These are phyloP conservation scores for Diplosoma virens DNA, from an alignment of 23 tunicate species.

Conservation along the genomic window DNA sequence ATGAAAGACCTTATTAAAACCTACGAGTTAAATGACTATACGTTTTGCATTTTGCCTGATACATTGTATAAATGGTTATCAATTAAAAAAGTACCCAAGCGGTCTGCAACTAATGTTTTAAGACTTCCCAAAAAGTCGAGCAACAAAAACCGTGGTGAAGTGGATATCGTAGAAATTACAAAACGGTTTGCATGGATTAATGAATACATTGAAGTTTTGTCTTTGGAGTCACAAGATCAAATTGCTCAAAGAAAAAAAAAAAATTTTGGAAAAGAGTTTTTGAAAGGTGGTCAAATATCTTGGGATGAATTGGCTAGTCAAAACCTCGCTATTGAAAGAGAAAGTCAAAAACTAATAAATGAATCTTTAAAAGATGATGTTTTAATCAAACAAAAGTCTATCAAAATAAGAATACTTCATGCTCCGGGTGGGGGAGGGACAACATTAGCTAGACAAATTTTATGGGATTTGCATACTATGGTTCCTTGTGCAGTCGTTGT, in stretches of 20 bases:
- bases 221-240: slow-evolving; percentile 1
- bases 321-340: slow-evolving; percentile 26
- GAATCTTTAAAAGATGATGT: slow-evolving; percentile 1
- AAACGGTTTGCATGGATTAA: slow-evolving; percentile 4
- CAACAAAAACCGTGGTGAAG: not conserved
- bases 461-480: slow-evolving; percentile 43
- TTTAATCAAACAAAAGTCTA: slow-evolving; percentile 1
- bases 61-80: not conserved
- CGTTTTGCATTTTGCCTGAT: not conserved
- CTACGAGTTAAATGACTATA: not conserved
- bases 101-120: not conserved
- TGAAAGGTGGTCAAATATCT: slow-evolving; percentile 40
- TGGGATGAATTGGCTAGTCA: slow-evolving; percentile 61
- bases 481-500: slow-evolving; percentile 50
- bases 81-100: not conserved
- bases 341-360: not conserved
- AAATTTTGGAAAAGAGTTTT: slow-evolving; percentile 31
- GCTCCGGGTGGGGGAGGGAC: slow-evolving; percentile 74
- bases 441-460: slow-evolving; percentile 45
- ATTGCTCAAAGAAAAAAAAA: not conserved
- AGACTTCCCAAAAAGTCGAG: not conserved
- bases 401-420: slow-evolving; percentile 30
- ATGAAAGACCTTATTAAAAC: not conserved
- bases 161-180: not conserved
- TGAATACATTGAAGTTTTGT: slow-evolving; percentile 26